A percentile compares a stretch with the other conserved stretches of the same genome.
Evolutionary conservation across 2,113 vertebrate species (phyloP).

Genomic region (Syngnathus floridae): DNA sequence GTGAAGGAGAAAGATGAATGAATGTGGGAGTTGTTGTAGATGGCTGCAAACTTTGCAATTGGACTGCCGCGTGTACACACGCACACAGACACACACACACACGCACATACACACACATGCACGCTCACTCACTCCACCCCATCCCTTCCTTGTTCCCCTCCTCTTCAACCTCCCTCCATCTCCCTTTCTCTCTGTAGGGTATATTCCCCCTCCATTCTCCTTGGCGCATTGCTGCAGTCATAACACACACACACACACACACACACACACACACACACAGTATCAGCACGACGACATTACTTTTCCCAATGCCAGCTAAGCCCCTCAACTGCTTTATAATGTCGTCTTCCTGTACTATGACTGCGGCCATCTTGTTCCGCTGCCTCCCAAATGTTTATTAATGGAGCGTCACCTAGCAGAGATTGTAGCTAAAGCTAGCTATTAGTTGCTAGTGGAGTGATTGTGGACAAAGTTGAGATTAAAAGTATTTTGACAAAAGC

Average conservation of each 20-base stretch:
- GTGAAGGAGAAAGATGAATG: constrained; percentile 54
- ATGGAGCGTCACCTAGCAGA: too few relatives aligned
- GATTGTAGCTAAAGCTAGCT: too few relatives aligned
- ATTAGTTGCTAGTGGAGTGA: too few relatives aligned
- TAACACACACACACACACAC: constrained; percentile 49
- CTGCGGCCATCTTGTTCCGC: constrained; percentile 13
- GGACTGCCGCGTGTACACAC: not conserved
- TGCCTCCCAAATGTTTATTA: not conserved
- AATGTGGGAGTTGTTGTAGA: constrained; percentile 49
- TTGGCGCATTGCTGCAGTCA: constrained; percentile 77
- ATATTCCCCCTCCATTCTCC: constrained; percentile 68
- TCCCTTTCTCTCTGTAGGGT: constrained; percentile 54
- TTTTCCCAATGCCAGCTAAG: constrained; percentile 42
- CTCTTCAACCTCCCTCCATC: constrained; percentile 24
- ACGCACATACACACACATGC: constrained; percentile 23
- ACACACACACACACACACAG: constrained; percentile 26
- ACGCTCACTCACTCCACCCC: constrained; percentile 6
- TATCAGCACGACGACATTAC: constrained; percentile 58
- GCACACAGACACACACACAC: constrained; percentile 1
- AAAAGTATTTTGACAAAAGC: too few relatives aligned
- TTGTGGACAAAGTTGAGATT: too few relatives aligned
- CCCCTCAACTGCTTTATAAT: constrained; percentile 29
- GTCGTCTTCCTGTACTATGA: constrained; percentile 1
- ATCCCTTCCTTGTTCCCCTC: constrained; percentile 29
- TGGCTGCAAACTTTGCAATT: constrained; percentile 45